Base-by-base conservation (phyloP, 2,888 invertebrate genomes). In the Xestia ashworthii region DNA sequence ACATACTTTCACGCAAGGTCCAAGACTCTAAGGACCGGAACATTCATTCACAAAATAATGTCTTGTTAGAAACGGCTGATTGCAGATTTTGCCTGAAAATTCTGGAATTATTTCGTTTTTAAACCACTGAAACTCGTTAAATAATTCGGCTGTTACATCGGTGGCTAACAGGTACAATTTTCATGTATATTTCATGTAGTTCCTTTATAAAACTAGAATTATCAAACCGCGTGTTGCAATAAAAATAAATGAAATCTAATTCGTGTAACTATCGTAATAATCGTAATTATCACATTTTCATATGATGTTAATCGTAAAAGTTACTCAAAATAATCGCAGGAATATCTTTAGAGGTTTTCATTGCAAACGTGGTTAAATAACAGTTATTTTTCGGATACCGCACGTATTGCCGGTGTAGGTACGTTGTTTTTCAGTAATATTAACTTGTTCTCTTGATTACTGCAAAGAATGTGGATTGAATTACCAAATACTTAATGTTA, bases 211-310 rank as follows among this genome's bases (percentile, higher is more conserved):
- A 71, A 69, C 12, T 32, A 19, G 16, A 64, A 70, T 53, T 64
- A 25, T 0, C 8, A 38, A 0, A 84, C 83, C 83, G 71, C 83
- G 64, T 84, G 86, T 70, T 22, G 5, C 12, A 41, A 48, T n/a
- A n/a, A 12, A 71, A 67, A 58, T 65, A 72, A 2, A 64, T 32
- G 8, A 72, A 50, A 14, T 55, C 5, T 32, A 32, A 19, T 68
- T 53, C 32, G 11, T 41, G 14, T 68, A 71, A 38, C 25, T 50
- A 41, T 38, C 2, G 11, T 32, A 53, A 48, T 25, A 46, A 41
- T 38, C 2, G 11, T 32, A 53, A 48, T 25, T 58, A 83, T 0
- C 5, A 32, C 8, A 53, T 22, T 66, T 46, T 22, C 3, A 0
- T 14, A 11, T 3, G 22, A 44, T 8, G 22, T 58, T n/a, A 14